Evolutionary conservation across 2,113 vertebrate genomes (phyloP).

Genomic region (Clupea harengus): DNA sequence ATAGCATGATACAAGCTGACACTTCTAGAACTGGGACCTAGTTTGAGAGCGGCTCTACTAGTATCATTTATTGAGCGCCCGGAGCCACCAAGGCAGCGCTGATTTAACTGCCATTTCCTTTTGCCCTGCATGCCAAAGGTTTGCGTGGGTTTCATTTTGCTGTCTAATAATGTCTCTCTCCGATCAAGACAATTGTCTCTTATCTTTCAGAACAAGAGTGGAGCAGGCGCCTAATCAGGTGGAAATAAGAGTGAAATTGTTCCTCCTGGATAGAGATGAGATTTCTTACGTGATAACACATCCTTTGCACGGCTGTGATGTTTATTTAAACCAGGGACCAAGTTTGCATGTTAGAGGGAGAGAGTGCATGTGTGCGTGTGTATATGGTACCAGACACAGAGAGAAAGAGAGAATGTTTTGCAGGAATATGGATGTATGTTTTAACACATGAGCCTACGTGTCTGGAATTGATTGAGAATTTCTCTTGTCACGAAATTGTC

Average conservation of each 20-base stretch:
- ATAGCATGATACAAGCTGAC: conserved; percentile 39
- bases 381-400: background rate
- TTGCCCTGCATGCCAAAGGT: conserved; percentile 6
- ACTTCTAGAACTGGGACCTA: conserved; percentile 40
- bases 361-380: background rate
- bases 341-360: background rate
- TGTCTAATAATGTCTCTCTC: conserved; percentile 24
- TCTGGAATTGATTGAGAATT: background rate
- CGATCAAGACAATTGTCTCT: conserved; percentile 1
- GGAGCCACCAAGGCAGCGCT: conserved; percentile 28
- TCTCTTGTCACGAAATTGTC: background rate
- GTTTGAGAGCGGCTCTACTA: conserved; percentile 38
- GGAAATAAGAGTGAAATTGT: conserved; percentile 20
- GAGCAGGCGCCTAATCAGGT: conserved; percentile 18
- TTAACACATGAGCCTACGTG: background rate
- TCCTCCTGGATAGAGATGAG: conserved; percentile 24
- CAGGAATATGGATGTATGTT: background rate
- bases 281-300: background rate
- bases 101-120: conserved; percentile 21
- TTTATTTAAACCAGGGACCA: background rate
- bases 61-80: conserved; percentile 51
- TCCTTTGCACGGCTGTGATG: conserved; percentile 16
- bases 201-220: conserved; percentile 9
- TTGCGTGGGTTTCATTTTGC: background rate
- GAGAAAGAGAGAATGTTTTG: background rate